Evolutionary conservation across 2,797 vertebrate species (phyloP), one percentile per base, ranked within the genome.

Genomic region (Tauraco hartlaubi): DNA sequence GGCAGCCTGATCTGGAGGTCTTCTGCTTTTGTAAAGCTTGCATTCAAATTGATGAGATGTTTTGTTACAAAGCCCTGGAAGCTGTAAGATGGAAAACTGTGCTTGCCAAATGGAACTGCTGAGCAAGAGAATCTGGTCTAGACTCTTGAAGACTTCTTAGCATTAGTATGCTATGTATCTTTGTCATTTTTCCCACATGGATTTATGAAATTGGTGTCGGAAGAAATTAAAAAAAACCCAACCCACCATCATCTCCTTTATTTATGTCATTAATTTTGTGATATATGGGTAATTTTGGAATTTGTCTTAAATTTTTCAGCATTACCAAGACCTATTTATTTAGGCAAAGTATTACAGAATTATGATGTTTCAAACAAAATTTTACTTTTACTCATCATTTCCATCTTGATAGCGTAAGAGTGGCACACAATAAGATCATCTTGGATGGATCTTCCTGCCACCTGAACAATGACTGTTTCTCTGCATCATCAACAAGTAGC

Each of bases 241-340:
- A 3, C 15, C 39, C 11, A 3, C 15, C 13, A 3, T 3, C 4
- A 39, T 1, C 2, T 43, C 9, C 4, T 67, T 71, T 41, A 41
- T 13, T 41, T 41, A 58, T 12, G 16, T 55, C 9, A 23, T 31
- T 67, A 48, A 22, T 76, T 79, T 91, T 48, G 48, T 48, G 8
- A 37, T 17, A 25, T 4, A 4, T 11, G 6, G 6, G 2, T 16
- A 58, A 48, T 62, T 67, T 73, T 43, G 29, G 11, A 85, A 73
- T 71, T 80, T 0, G 33, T 48, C 41, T 75, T 52, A n/a, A 18
- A 8, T 44, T 81, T 75, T 59, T 66, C 31, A 59, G 16, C 26
- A 52, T 58, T 58, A 64, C 6, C 9, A 85, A 51, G 29, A 35
- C 4, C 25, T 84, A 29, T 49, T 82, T 51, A 52, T 75, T 67